Evolutionary conservation across 2,113 vertebrate species (phyloP).

Genomic region (Lampris megalopsis): DNA sequence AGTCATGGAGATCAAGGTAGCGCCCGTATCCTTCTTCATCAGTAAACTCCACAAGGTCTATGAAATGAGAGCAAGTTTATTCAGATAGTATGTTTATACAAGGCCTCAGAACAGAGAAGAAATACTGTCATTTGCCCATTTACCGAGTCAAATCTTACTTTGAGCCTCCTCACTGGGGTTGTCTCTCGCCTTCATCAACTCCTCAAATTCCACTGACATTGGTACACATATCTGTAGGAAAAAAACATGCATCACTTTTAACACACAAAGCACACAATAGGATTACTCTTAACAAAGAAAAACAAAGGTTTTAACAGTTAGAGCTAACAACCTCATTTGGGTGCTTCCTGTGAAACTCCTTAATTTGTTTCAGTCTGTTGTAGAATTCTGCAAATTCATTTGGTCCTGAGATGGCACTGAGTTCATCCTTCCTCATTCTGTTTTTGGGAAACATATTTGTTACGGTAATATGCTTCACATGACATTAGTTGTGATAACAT

Average conservation of each 20-base stretch:
- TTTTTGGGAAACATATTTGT: background rate
- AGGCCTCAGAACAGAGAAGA: too few species aligned
- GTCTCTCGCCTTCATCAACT: slow-evolving; percentile 94
- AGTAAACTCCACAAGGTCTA: slow-evolving; percentile 97
- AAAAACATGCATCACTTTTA: background rate
- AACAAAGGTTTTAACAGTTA: background rate
- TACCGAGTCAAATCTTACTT: slow-evolving; percentile 82
- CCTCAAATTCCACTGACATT: slow-evolving; percentile 98
- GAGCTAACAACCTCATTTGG: slow-evolving; percentile 89
- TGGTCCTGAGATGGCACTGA: slow-evolving; percentile 95
- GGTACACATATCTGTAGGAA: slow-evolving; percentile 92
- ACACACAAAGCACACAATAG: background rate
- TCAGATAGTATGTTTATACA: background rate
- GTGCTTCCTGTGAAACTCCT: slow-evolving; percentile 97
- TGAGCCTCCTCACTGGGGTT: slow-evolving; percentile 96
- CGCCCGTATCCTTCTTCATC: slow-evolving; percentile 97
- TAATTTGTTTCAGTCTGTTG: slow-evolving; percentile 96
- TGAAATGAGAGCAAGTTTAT: background rate
- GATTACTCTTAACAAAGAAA: background rate
- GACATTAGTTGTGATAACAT: too few species aligned
- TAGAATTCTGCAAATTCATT: slow-evolving; percentile 99
- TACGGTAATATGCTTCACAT: background rate
- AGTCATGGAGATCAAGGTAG: slow-evolving; percentile 96
- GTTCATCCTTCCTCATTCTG: slow-evolving; percentile 94
- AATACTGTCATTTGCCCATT: background rate